Evolutionary conservation across 2,888 invertebrate species (phyloP).

Genomic region (Stomorhina lunata): DNA sequence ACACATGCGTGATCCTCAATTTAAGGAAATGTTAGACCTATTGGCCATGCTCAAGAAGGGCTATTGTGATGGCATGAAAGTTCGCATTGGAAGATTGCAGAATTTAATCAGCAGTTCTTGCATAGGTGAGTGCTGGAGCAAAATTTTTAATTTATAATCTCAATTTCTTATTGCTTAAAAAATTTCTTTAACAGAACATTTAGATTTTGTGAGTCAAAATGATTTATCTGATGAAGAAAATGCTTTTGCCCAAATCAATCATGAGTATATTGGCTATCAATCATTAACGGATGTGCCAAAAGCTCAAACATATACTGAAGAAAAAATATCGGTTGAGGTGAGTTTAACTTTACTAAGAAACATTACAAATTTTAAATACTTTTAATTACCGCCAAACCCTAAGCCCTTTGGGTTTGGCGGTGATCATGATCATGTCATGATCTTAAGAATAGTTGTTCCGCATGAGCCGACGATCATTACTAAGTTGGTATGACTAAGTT

Average conservation of each 20-base stretch:
- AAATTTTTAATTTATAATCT: not conserved
- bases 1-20: slow-evolving; percentile 97
- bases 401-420: too few relatives aligned
- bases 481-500: too few relatives aligned
- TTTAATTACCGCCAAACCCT: too few relatives aligned
- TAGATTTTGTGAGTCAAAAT: slow-evolving; percentile 96
- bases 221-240: slow-evolving; percentile 87
- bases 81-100: slow-evolving; percentile 95
- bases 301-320: slow-evolving; percentile 87
- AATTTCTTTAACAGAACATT: slow-evolving; percentile 85
- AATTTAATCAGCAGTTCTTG: slow-evolving; percentile 99
- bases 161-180: not conserved
- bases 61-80: slow-evolving; percentile 96
- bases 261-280: slow-evolving; percentile 96
- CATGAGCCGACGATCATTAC: too few relatives aligned
- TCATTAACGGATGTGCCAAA: slow-evolving; percentile 96
- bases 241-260: slow-evolving; percentile 93
- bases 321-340: slow-evolving; percentile 81
- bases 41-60: slow-evolving; percentile 98
- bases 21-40: slow-evolving; percentile 97
- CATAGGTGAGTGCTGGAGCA: slow-evolving; percentile 83
- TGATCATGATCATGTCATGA: too few relatives aligned
- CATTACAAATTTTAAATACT: too few relatives aligned
- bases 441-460: too few relatives aligned
- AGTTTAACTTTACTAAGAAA: slow-evolving; percentile 68